Percentiles rank a stretch among this genome's conserved stretches.
phyloP scores from a whole-genome alignment of 2,797 vertebrate genomes.

The Pseudomugil gertrudae region DNA sequence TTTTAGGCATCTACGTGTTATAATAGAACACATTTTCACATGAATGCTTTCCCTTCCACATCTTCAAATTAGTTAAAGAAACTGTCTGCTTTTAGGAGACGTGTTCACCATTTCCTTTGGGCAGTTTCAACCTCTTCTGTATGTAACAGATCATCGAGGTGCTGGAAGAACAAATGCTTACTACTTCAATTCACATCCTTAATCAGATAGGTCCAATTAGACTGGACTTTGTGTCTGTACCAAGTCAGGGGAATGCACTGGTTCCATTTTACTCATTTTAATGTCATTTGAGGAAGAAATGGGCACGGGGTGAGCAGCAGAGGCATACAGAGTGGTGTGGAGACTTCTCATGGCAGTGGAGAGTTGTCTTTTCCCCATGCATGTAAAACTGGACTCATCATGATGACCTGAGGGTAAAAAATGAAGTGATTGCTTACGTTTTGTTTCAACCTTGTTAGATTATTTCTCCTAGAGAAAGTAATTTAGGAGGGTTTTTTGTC shows the following conservation, averaged over 20 bases:
- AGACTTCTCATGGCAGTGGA: conserved; percentile 53
- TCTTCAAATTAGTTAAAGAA: conserved; percentile 22
- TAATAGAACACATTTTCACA: neutral
- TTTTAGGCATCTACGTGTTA: neutral
- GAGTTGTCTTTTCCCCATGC: conserved; percentile 37
- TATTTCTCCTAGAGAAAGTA: conserved; percentile 40
- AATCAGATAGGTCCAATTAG: conserved; percentile 71
- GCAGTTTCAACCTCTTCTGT: conserved; percentile 31
- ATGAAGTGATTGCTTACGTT: conserved; percentile 45
- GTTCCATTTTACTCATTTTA: conserved; percentile 47
- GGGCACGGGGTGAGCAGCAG: conserved; percentile 38
- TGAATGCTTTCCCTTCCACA: neutral
- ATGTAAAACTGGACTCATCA: conserved; percentile 52
- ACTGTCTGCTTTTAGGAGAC: conserved; percentile 30
- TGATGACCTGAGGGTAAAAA: conserved; percentile 69
- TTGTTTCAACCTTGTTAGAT: conserved; percentile 57
- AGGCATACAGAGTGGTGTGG: conserved; percentile 41
- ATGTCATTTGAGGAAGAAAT: conserved; percentile 54
- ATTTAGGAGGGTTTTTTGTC: conserved; percentile 26
- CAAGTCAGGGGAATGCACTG: conserved; percentile 41
- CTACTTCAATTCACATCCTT: conserved; percentile 41
- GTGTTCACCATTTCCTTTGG: conserved; percentile 31
- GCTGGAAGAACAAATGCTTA: conserved; percentile 25
- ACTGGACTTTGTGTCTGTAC: conserved; percentile 64
- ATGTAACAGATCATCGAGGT: conserved; percentile 35